Base-by-base conservation (phyloP, 2,113 vertebrate species). In the Cacatua alba region DNA sequence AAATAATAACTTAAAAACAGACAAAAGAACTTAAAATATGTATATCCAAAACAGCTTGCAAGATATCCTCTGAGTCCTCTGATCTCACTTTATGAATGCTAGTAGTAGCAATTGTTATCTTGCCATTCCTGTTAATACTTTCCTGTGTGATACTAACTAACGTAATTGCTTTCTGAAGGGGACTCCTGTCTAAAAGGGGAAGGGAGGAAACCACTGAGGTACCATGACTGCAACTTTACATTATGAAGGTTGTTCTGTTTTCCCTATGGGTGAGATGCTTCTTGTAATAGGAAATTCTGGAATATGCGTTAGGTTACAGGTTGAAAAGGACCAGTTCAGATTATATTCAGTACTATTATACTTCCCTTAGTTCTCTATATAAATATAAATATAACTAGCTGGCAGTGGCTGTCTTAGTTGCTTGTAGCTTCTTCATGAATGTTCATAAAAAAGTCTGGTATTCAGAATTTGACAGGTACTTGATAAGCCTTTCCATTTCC, bases 401-500 rank as follows among this genome's bases (percentile, higher is more conserved):
- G 4, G 37, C 44, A 52, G 17, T 65, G 21, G 1, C 29, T 82
- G 7, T 87, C 48, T 62, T 48, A 74, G 31, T 37, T 82, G 11
- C 23, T 69, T 76, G 33, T 65, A 85, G 65, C 57, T 72, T 92
- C 60, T 70, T 88, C 10, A 31, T 31, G 35, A 35, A 18, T 85
- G 33, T 37, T 82, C 49, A 44, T 82, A 60, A 94, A 67, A 51
- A 81, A 28, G 14, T 51, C 35, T 52, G 29, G 11, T n/a, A 64
- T 59, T 83, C 31, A 69, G 60, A 86, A 82, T 79, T 52, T 72
- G 48, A 65, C 39, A 76, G 44, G 52, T 60, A 46, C 31, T 79
- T 72, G 86, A 85, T 91, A 94, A 87, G 53, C 18, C 83, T 93
- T 90, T 94, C 82, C 21, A 67, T 94, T 92, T 96, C 79, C 37